A percentile compares a stretch with the other conserved stretches of the same genome.
phyloP scores from a whole-genome alignment of 2,113 vertebrate genomes.

The Eulacestoma nigropectus region DNA sequence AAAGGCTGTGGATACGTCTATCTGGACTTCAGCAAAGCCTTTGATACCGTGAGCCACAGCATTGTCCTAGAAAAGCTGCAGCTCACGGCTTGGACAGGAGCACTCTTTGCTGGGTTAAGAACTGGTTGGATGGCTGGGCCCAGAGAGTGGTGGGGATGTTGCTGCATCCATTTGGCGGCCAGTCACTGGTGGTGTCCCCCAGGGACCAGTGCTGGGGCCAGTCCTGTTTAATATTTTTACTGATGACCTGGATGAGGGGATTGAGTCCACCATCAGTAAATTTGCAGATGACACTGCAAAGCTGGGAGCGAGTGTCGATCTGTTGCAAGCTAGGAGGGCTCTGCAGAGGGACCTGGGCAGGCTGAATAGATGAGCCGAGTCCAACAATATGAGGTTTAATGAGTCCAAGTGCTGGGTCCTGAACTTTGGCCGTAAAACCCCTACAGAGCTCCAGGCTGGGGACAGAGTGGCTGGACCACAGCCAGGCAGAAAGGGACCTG shows the following conservation, averaged over 20 bases:
- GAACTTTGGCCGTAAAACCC: not conserved
- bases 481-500: not conserved
- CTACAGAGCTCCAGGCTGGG: not conserved
- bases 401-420: not conserved
- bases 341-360: not conserved
- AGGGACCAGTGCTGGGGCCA: not conserved
- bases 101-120: not conserved
- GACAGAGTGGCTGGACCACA: not conserved
- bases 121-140: not conserved
- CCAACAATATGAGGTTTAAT: not conserved
- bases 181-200: not conserved
- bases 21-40: not conserved
- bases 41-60: not conserved
- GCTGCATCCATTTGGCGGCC: not conserved
- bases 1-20: not conserved
- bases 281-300: not conserved
- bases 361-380: not conserved
- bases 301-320: not conserved
- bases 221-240: not conserved
- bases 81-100: accelerated
- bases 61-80: not conserved
- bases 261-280: not conserved
- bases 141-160: not conserved
- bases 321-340: not conserved
- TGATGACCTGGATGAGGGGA: not conserved